A percentile compares a stretch with the other conserved stretches of the same genome.
Conservation (phyloP, 2,888 invertebrate species). For the Acanthoscelides obtectus region DNA sequence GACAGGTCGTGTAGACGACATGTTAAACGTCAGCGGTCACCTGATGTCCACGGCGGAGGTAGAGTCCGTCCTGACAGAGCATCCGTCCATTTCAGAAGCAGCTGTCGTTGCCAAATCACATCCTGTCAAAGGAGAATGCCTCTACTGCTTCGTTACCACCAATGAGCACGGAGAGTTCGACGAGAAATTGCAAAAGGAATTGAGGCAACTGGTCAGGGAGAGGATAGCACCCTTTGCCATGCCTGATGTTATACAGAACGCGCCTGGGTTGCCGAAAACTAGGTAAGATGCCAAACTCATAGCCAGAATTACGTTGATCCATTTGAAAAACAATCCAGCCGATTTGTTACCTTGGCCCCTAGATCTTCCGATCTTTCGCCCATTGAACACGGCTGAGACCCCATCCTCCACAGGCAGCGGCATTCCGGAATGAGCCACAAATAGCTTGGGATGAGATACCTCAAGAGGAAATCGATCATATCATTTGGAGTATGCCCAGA, state of each 20-base stretch:
- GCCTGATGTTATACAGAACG: conserved; percentile 91
- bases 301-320: too few relatives aligned
- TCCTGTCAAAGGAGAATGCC: conserved; percentile 91
- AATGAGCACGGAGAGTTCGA: conserved; percentile 70
- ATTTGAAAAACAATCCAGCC: too few relatives aligned
- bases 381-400: too few relatives aligned
- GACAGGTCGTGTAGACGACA: conserved; percentile 95
- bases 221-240: conserved; percentile 95
- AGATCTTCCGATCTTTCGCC: too few relatives aligned
- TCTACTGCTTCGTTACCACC: conserved; percentile 96
- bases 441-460: too few relatives aligned
- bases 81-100: conserved; percentile 81
- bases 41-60: conserved; percentile 96
- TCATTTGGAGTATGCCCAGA: too few relatives aligned
- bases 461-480: too few relatives aligned
- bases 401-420: too few relatives aligned
- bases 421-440: too few relatives aligned
- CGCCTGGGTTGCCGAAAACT: conserved; percentile 92
- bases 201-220: conserved; percentile 76
- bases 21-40: conserved; percentile 98
- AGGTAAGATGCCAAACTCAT: too few relatives aligned
- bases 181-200: conserved; percentile 62
- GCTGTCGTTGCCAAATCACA: conserved; percentile 96
- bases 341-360: too few relatives aligned
- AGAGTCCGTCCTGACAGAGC: conserved; percentile 76